Conservation (phyloP, 2,113 vertebrate genomes). For the Leucopsar rothschildi region DNA sequence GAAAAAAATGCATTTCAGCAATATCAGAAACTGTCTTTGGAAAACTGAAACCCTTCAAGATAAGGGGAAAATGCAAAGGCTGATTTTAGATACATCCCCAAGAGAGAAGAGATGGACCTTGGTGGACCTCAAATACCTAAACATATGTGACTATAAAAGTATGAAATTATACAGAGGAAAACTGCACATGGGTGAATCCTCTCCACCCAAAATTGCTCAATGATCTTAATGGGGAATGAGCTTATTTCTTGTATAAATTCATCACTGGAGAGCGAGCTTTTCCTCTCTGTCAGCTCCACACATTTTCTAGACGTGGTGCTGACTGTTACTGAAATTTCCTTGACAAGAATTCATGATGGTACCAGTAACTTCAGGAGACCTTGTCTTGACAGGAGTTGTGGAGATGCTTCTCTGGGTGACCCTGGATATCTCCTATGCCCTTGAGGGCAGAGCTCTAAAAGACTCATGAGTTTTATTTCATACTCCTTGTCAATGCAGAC, state of each 20-base stretch:
- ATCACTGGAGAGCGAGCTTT: accelerated
- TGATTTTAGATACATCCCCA: neutral
- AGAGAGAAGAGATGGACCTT: neutral
- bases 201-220: neutral
- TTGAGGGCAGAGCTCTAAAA: neutral
- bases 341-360: neutral
- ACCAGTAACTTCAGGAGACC: neutral
- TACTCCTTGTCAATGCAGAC: neutral
- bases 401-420: neutral
- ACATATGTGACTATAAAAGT: neutral
- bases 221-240: neutral
- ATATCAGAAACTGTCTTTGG: neutral
- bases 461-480: neutral
- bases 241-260: neutral
- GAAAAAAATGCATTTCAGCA: neutral
- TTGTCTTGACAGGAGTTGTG: neutral
- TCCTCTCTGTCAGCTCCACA: neutral
- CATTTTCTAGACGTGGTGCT: neutral
- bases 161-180: neutral
- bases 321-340: neutral
- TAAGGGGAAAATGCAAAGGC: neutral
- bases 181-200: neutral
- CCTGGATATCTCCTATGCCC: neutral
- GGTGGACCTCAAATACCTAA: neutral
- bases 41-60: neutral